phyloP scores from a whole-genome alignment of 2,113 vertebrate species.

The Prolemur simus region DNA sequence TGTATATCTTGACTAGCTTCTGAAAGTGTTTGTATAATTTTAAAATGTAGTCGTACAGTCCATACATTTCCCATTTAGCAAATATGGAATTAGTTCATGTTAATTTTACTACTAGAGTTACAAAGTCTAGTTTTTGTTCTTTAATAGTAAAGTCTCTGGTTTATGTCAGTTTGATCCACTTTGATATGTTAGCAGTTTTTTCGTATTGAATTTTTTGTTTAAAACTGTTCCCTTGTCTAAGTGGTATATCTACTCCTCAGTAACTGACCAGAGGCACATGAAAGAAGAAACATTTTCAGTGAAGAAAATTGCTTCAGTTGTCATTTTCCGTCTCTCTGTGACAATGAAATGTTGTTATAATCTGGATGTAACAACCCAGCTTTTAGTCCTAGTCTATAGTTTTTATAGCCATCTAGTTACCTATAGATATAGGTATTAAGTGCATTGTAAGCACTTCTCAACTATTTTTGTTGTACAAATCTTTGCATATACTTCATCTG shows the following conservation, averaged over 20 bases:
- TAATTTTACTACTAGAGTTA: slow-evolving; percentile 9
- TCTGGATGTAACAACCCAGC: not conserved
- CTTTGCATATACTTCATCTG: slow-evolving; percentile 32
- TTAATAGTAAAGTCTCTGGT: not conserved
- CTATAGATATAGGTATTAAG: not conserved
- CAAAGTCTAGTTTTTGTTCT: slow-evolving; percentile 27
- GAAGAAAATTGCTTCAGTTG: not conserved
- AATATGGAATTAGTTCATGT: not conserved
- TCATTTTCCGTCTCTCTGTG: not conserved
- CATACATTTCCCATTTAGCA: not conserved
- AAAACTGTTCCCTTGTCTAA: slow-evolving; percentile 14
- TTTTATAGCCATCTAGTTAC: not conserved
- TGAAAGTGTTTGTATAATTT: slow-evolving; percentile 22
- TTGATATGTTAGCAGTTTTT: slow-evolving; percentile 11
- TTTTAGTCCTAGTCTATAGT: slow-evolving; percentile 23
- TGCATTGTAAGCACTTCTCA: slow-evolving; percentile 28
- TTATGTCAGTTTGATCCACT: not conserved
- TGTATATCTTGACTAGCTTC: not conserved
- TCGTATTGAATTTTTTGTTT: slow-evolving; percentile 21
- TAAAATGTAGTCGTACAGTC: not conserved
- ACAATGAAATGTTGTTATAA: slow-evolving; percentile 22
- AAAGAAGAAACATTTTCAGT: slow-evolving; percentile 60
- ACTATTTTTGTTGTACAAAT: not conserved
- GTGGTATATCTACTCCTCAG: slow-evolving; percentile 1
- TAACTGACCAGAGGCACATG: slow-evolving; percentile 45